Base-by-base conservation (phyloP, 1,140 invertebrate genomes). In the Eumeta japonica region DNA sequence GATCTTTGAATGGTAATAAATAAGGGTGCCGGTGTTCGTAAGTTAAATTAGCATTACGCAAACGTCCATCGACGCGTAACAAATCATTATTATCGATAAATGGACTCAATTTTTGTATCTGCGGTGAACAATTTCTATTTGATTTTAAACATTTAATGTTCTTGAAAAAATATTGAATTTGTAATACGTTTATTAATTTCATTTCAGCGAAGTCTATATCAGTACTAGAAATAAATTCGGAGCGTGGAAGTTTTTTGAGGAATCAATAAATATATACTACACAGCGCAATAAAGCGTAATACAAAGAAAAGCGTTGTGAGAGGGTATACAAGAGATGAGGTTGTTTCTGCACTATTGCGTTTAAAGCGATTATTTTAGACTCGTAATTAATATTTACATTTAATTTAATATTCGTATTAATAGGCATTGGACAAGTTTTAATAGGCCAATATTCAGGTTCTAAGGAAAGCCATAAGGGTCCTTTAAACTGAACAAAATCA, bases 71-170 rank as follows among this genome's bases (percentile, higher is more conserved):
- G n/a, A 24, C 20, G 5, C n/a, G 5, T 7, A 24, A 7, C 18
- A 71, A 12, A n/a, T 51, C 53, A 5, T 50, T 12, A 5, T 50
- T 12, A 11, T 58, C 10, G 19, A 75, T 13, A 46, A 74, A 71
- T 4, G 59, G 56, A 17, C 43, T 52, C 7, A 73, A 43, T 27
- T 36, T 46, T 35, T 33, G 17, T 32, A 58, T 35, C 16, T 43
- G 9, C 2, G n/a, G 13, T 4, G 36, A 37, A 31, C 28, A 31
- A 11, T 5, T 3, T 32, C 27, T 39, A 31, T 32, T 20, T 3
- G 5, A 4, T 39, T 39, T 30, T 18, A 32, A 11, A 17, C n/a
- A 13, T 16, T 30, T 2, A 10, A 39, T 18, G 12, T 39, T 19
- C 4, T 39, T 12, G 5, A n/a, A 17, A 31, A 31, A 39, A 15